Conservation (phyloP, 2,113 vertebrate genomes). For the Manacus vitellinus region DNA sequence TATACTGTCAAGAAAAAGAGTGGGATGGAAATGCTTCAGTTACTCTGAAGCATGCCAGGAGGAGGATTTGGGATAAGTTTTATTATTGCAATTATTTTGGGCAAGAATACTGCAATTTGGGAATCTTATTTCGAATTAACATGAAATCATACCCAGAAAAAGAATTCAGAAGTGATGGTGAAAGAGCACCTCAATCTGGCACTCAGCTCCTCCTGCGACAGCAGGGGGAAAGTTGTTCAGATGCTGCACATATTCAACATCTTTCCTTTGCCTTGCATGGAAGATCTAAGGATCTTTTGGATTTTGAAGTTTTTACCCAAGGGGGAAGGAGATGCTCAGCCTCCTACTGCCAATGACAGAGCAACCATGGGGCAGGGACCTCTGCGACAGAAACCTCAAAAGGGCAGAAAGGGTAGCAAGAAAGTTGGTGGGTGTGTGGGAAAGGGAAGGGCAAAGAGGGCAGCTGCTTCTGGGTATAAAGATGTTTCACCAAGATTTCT, state of each 20-base stretch:
- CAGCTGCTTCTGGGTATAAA: not conserved
- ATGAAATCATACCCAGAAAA: not conserved
- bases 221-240: not conserved
- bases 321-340: not conserved
- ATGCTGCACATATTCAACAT: rapidly evolving
- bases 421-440: not conserved
- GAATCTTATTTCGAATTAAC: not conserved
- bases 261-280: not conserved
- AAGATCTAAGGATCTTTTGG: not conserved
- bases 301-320: not conserved
- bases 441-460: not conserved
- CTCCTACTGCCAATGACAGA: rapidly evolving
- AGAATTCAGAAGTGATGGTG: not conserved
- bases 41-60: not conserved
- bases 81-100: not conserved
- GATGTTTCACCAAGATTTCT: not conserved
- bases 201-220: not conserved
- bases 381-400: not conserved
- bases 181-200: not conserved
- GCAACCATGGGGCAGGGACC: not conserved
- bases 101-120: not conserved
- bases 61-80: not conserved
- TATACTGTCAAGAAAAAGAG: not conserved
- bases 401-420: not conserved
- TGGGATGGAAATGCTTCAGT: not conserved